phyloP scores from a whole-genome alignment of 2,797 vertebrate species.

The Intellagama lesueurii region DNA sequence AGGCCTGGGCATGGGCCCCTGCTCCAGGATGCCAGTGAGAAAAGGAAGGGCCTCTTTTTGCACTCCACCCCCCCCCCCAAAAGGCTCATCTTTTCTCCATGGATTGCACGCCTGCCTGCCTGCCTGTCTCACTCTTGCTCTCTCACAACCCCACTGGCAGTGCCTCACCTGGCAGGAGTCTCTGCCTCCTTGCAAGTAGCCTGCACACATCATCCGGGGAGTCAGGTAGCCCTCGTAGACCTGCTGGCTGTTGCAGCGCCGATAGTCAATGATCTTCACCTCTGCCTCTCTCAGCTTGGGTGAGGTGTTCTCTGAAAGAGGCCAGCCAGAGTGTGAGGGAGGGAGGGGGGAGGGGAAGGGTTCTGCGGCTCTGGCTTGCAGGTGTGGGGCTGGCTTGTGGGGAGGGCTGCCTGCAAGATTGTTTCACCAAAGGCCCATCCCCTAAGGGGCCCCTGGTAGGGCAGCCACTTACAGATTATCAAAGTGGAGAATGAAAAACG shows the following conservation, averaged over 20 bases:
- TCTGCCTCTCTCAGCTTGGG: slow-evolving; percentile 83
- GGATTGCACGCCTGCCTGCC: neutral
- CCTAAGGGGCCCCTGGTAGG: no score
- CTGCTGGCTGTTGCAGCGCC: slow-evolving; percentile 81
- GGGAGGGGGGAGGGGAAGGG: no score
- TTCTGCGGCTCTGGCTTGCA: no score
- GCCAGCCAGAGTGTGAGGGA: neutral
- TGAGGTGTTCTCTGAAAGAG: slow-evolving; percentile 78
- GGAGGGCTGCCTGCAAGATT: no score
- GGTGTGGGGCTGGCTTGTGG: no score
- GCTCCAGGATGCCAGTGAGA: no score
- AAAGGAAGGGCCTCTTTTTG: no score
- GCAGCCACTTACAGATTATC: no score
- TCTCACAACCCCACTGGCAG: neutral
- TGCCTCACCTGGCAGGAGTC: slow-evolving; percentile 91
- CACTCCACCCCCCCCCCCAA: no score
- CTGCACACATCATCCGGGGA: slow-evolving; percentile 90
- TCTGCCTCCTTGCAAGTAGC: slow-evolving; percentile 85
- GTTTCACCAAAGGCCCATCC: no score
- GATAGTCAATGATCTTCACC: slow-evolving; percentile 83
- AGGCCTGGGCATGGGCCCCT: no score
- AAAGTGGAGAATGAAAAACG: no score
- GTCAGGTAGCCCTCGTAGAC: slow-evolving; percentile 85
- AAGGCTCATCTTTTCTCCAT: neutral
- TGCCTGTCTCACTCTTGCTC: neutral